These are phyloP conservation scores for Microtus oregoni DNA, from an alignment of 2,113 vertebrate species.

Conservation along the genomic window DNA sequence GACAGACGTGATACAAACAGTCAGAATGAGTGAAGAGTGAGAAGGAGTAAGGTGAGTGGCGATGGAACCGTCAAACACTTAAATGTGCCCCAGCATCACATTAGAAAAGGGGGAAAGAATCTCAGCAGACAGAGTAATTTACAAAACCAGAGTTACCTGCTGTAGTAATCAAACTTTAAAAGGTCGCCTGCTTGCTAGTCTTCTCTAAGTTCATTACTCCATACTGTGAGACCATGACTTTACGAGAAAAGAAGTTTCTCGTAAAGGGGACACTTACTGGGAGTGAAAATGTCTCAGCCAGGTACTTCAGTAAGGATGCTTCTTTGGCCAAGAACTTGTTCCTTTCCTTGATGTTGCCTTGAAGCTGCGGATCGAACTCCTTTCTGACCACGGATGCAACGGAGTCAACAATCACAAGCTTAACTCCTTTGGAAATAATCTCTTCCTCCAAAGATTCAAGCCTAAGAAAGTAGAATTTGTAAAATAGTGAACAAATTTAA, in stretches of 20 bases:
- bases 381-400: slow-evolving; percentile 93
- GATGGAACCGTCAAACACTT: background rate
- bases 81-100: slow-evolving; percentile 1
- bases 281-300: slow-evolving; percentile 92
- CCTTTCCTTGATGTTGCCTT: slow-evolving; percentile 89
- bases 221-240: slow-evolving; percentile 44
- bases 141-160: background rate
- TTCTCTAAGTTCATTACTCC: slow-evolving; percentile 64
- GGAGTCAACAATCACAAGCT: slow-evolving; percentile 91
- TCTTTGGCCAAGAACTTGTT: slow-evolving; percentile 89
- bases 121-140: slow-evolving; percentile 32
- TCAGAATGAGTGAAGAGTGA: slow-evolving; percentile 7
- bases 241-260: slow-evolving; percentile 53
- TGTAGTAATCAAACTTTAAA: slow-evolving; percentile 35
- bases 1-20: slow-evolving; percentile 48
- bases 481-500: slow-evolving; percentile 28
- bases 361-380: slow-evolving; percentile 91
- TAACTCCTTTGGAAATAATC: slow-evolving; percentile 90
- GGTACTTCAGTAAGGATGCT: slow-evolving; percentile 90
- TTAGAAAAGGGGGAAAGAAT: background rate
- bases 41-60: background rate
- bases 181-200: slow-evolving; percentile 58
- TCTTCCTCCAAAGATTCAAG: slow-evolving; percentile 92
- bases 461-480: slow-evolving; percentile 78
- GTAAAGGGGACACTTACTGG: slow-evolving; percentile 87